A percentile compares a stretch with the other conserved stretches of the same genome.
These are phyloP conservation scores for Paralichthys olivaceus DNA, from an alignment of 2,113 vertebrate species.

Conservation along the genomic window DNA sequence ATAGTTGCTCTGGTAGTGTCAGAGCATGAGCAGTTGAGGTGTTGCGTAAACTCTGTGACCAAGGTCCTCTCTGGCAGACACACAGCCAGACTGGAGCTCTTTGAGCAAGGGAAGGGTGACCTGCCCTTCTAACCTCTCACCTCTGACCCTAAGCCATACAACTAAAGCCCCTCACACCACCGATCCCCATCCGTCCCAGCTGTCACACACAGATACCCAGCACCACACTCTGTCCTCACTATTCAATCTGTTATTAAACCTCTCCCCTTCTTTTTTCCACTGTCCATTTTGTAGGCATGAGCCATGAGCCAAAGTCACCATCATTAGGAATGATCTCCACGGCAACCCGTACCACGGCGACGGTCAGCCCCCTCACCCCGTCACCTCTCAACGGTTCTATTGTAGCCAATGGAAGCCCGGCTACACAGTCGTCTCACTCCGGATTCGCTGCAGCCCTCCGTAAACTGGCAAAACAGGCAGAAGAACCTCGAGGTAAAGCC, in stretches of 20 bases:
- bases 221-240: slow-evolving; percentile 31
- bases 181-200: slow-evolving; percentile 68
- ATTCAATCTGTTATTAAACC: slow-evolving; percentile 22
- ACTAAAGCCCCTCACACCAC: slow-evolving; percentile 53
- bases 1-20: neutral
- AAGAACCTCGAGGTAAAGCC: slow-evolving; percentile 94
- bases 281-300: slow-evolving; percentile 91
- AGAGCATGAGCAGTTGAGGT: slow-evolving; percentile 18
- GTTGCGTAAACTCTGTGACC: slow-evolving; percentile 46
- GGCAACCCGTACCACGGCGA: slow-evolving; percentile 96
- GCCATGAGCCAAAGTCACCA: slow-evolving; percentile 99
- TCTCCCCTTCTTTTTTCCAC: slow-evolving; percentile 59
- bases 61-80: slow-evolving; percentile 54
- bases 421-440: slow-evolving; percentile 93
- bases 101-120: slow-evolving; percentile 55
- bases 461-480: slow-evolving; percentile 99
- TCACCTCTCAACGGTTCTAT: slow-evolving; percentile 97
- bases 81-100: slow-evolving; percentile 51
- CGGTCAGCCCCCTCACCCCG: slow-evolving; percentile 97
- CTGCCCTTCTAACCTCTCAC: slow-evolving; percentile 70
- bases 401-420: slow-evolving; percentile 96
- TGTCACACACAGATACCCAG: slow-evolving; percentile 69
- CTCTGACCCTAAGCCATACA: slow-evolving; percentile 65
- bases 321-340: slow-evolving; percentile 99
- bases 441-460: slow-evolving; percentile 98